These are phyloP conservation scores for Melitaea cinxia DNA, from an alignment of 1,140 invertebrate species.

Conservation along the genomic window DNA sequence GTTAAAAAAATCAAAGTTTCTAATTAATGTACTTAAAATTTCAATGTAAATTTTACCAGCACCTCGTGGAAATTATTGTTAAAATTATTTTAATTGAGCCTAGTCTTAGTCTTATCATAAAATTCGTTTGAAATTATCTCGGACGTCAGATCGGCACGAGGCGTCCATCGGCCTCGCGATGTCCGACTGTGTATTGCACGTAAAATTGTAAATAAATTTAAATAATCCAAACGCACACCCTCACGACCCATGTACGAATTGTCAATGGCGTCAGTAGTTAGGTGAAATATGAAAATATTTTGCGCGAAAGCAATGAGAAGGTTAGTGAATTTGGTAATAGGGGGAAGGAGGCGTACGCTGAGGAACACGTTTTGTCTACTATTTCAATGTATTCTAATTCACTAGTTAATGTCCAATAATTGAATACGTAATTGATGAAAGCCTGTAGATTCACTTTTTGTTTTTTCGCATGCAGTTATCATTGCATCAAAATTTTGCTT, in stretches of 20 bases:
- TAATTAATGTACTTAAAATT: conserved; percentile 81
- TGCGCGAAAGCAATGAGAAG: conserved; percentile 74
- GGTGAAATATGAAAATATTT: conserved; percentile 62
- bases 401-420: conserved; percentile 62
- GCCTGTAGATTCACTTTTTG: conserved; percentile 31
- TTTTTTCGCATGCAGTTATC: conserved; percentile 16
- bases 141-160: conserved; percentile 47
- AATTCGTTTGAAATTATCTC: conserved; percentile 65
- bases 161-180: conserved; percentile 36
- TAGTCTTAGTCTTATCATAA: conserved; percentile 77
- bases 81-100: conserved; percentile 78
- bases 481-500: conserved; percentile 16
- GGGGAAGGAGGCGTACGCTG: conserved; percentile 48
- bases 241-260: conserved; percentile 47
- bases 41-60: conserved; percentile 79
- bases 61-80: conserved; percentile 74
- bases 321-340: conserved; percentile 78
- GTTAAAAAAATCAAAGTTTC: conserved; percentile 79
- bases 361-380: conserved; percentile 57
- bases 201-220: conserved; percentile 58
- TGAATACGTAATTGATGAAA: conserved; percentile 59
- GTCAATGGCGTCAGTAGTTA: conserved; percentile 64
- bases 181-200: conserved; percentile 42
- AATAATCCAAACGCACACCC: conserved; percentile 63
- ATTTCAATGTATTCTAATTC: conserved; percentile 61